Base-by-base conservation (phyloP, 2,888 invertebrate genomes). In the Nomada ruficornis region DNA sequence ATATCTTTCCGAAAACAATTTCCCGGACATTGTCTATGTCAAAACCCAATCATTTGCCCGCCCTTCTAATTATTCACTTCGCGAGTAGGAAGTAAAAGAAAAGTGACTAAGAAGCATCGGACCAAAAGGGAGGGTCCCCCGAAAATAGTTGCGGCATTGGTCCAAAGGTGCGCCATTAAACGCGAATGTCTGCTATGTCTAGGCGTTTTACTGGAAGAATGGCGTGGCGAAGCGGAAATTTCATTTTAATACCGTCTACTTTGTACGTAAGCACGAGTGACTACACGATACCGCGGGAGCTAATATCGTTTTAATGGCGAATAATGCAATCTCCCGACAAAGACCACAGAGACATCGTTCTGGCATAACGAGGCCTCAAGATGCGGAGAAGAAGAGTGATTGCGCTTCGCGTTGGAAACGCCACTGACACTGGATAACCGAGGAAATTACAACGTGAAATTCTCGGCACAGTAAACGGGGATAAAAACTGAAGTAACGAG, bases 241-340 rank as follows among this genome's bases (percentile, higher is more conserved):
- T 65, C 67, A 57, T 76, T 64, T 70, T 70, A 75, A 75, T 75
- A 71, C 47, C 67, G 47, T 71, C 59, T 68, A 76, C 77, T 67
- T 76, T 65, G 55, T 52, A 62, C 36, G 42, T 20, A 57, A 29
- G 50, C 50, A 62, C 15, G 70, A 44, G 60, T 60, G 67, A 64
- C 57, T 42, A 36, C 64, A 42, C 47, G 77, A 57, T 74, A 55
- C 70, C 57, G 52, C 54, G 59, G 69, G 72, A 77, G 81, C 79
- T 86, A 83, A 83, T 86, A 86, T 75, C 78, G 78, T 83, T 83
- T 87, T 85, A 88, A 88, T 82, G 83, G 76, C 82, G 80, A 80
- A 81, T 84, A 80, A 86, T 74, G 84, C 82, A 81, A 84, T 84
- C 73, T 76, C 68, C 70, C 74, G 71, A 52, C 82, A 71, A 86